These are phyloP conservation scores for Torymus auratus DNA, from an alignment of 2,888 invertebrate species.

Conservation along the genomic window DNA sequence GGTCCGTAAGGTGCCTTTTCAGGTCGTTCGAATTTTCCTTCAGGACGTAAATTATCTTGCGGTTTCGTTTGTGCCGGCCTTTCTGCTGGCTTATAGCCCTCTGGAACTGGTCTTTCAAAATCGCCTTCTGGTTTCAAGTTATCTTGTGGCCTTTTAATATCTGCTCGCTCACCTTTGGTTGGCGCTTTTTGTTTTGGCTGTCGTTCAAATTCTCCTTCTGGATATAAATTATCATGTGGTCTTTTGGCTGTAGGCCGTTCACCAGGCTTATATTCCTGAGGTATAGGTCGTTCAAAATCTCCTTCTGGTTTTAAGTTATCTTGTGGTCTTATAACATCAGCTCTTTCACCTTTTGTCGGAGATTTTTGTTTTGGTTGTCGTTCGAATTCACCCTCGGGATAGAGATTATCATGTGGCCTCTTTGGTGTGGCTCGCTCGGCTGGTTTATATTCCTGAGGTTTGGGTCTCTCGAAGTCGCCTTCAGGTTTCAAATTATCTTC, in stretches of 20 bases:
- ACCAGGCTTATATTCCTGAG: slow-evolving; percentile 69
- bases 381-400: slow-evolving; percentile 79
- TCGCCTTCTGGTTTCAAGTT: slow-evolving; percentile 73
- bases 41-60: slow-evolving; percentile 76
- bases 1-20: slow-evolving; percentile 63
- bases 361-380: slow-evolving; percentile 74
- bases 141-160: slow-evolving; percentile 70
- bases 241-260: slow-evolving; percentile 73
- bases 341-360: slow-evolving; percentile 59
- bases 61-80: slow-evolving; percentile 63
- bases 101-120: slow-evolving; percentile 67
- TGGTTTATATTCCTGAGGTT: slow-evolving; percentile 76
- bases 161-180: slow-evolving; percentile 72
- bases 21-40: slow-evolving; percentile 78
- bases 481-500: slow-evolving; percentile 77
- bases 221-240: slow-evolving; percentile 77
- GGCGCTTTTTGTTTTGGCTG: slow-evolving; percentile 73
- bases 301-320: slow-evolving; percentile 77
- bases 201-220: slow-evolving; percentile 77
- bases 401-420: slow-evolving; percentile 72
- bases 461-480: slow-evolving; percentile 74
- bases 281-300: slow-evolving; percentile 68
- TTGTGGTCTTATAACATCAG: slow-evolving; percentile 74
- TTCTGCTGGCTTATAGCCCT: slow-evolving; percentile 73
- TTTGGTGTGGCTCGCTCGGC: slow-evolving; percentile 71